These are phyloP conservation scores for Antigone vipio DNA, from an alignment of 2,113 vertebrate species.

Conservation along the genomic window DNA sequence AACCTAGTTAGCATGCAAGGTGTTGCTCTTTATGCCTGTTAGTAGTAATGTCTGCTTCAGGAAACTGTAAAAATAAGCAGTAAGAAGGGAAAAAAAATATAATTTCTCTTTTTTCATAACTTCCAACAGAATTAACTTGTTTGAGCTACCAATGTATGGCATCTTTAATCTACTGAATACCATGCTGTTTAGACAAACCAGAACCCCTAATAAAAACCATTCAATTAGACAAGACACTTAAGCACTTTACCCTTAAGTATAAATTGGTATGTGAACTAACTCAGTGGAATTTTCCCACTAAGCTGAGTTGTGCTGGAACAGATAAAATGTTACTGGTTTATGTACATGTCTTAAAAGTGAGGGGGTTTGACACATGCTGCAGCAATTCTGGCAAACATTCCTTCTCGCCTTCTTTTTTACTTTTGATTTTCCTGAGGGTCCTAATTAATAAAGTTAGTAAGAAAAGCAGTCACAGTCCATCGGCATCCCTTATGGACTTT, in stretches of 20 bases:
- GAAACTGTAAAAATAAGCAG: not conserved
- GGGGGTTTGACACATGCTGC: not conserved
- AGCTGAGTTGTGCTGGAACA: not conserved
- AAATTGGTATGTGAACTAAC: constrained; percentile 21
- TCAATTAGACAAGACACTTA: constrained; percentile 34
- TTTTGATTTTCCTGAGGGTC: constrained; percentile 38
- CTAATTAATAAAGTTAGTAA: constrained; percentile 37
- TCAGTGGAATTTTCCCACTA: constrained; percentile 18
- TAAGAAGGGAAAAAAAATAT: not conserved
- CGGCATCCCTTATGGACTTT: not conserved
- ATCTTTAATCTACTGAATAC: not conserved
- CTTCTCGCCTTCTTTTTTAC: not conserved
- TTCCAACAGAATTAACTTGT: not conserved
- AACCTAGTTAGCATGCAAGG: not conserved
- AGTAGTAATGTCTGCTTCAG: not conserved
- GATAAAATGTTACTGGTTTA: constrained; percentile 11
- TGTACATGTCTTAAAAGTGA: not conserved
- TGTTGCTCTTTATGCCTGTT: not conserved
- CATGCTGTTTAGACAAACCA: constrained; percentile 10
- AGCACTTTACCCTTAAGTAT: constrained; percentile 29
- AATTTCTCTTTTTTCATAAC: not conserved
- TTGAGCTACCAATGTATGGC: not conserved
- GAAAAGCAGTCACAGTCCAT: constrained; percentile 8
- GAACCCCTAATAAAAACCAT: not conserved
- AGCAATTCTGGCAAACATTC: not conserved